phyloP scores from a whole-genome alignment of 2,113 vertebrate species.

The Anthoscopus minutus region DNA sequence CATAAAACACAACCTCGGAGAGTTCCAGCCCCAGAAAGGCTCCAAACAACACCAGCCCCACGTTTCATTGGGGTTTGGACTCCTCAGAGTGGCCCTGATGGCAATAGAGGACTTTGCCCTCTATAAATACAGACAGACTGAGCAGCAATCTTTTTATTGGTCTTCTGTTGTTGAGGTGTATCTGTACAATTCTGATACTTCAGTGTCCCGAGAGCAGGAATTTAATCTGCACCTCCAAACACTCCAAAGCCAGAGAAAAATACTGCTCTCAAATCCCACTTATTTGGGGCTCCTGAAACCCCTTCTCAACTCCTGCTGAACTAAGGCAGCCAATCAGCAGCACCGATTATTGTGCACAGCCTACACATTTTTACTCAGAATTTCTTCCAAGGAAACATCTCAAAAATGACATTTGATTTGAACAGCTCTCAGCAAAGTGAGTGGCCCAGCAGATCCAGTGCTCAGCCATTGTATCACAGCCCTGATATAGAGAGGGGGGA shows the following conservation, averaged over 20 bases:
- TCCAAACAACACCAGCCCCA: background rate
- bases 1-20: background rate
- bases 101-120: background rate
- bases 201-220: background rate
- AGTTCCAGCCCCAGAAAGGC: background rate
- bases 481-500: no score
- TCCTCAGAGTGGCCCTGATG: background rate
- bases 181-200: background rate
- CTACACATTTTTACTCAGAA: background rate
- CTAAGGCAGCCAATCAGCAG: background rate
- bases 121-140: background rate
- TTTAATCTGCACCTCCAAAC: background rate
- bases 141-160: background rate
- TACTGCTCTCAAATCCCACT: background rate
- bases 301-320: background rate
- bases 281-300: background rate
- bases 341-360: background rate
- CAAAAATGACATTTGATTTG: background rate
- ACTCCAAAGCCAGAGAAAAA: background rate
- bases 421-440: background rate
- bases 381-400: background rate
- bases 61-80: rapidly evolving
- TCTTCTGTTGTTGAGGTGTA: no score
- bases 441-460: background rate
- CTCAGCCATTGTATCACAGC: rapidly evolving